Evolutionary conservation across 2,113 vertebrate species (phyloP), one percentile per base, ranked within the genome.

Genomic region (Gallinago jamesoni): DNA sequence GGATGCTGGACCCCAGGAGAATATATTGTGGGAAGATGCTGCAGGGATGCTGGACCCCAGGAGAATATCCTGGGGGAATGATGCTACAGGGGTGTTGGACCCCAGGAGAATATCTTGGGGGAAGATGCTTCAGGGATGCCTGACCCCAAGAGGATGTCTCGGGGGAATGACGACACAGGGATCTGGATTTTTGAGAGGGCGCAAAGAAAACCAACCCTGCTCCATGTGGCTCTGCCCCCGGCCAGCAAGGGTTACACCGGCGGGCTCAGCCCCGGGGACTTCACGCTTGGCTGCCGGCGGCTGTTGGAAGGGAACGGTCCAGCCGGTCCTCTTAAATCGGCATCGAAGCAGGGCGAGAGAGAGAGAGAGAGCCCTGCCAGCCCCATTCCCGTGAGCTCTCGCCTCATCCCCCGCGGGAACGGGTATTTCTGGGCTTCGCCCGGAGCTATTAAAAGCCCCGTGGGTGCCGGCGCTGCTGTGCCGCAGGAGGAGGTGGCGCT

Each of bases 341-440:
- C 62, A 57, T 19, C 0, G 4, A 48, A 89, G 77, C 59, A 77
- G 89, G 82, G 69, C 23, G 8, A 72, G 93, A 63, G 88, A 63
- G 85, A 63, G 56, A 47, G 20, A 47, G 47, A 47, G 47, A 47
- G 47, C 83, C 70, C 70, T 92, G 93, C 37, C 89, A 93, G 91
- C 70, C 53, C n/a, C n/a, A 3, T 37, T 90, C 66, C 93, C 19
- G 66, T 1, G 7, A 83, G 84, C 70, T 88, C 78, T 35, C n/a
- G 0, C 78, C 93, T 82, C 76, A 72, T 63, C 86, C 91, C 80
- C 83, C 80, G 0, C 45, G 5, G 83, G 93, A 94, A 83, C 0
- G 76, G 72, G 86, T 90, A 92, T 96, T 95, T 95, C 93, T 95
- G 91, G 79, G 91, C 93, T 95, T 79, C 4, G 67, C 91, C 89